These are phyloP conservation scores for Eupelmus urozonus DNA, from an alignment of 2,888 invertebrate species.

Conservation along the genomic window DNA sequence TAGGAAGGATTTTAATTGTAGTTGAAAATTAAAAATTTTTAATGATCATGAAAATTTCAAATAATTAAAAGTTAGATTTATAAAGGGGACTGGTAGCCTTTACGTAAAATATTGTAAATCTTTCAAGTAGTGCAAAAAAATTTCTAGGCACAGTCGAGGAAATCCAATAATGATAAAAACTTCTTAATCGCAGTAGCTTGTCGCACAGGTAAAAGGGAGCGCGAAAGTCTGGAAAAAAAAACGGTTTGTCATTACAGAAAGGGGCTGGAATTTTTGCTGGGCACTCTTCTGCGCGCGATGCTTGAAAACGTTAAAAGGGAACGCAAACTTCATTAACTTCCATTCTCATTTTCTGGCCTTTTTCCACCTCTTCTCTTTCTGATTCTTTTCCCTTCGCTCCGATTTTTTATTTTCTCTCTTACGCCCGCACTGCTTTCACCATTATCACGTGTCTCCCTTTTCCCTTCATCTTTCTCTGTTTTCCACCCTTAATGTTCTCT, in stretches of 20 bases:
- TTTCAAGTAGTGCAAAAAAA: too few species aligned
- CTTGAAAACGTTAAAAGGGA: conserved; percentile 62
- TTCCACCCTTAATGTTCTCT: too few species aligned
- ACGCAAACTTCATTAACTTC: conserved; percentile 62
- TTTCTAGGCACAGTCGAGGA: not conserved
- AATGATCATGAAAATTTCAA: too few species aligned
- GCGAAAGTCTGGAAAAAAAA: not conserved
- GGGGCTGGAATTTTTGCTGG: conserved; percentile 35
- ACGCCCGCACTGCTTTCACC: not conserved
- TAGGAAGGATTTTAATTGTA: too few species aligned
- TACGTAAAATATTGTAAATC: too few species aligned
- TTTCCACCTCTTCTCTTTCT: conserved; percentile 26
- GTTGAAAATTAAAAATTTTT: too few species aligned
- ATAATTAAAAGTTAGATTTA: too few species aligned
- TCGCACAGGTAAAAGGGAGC: conserved; percentile 3
- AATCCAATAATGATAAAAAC: conserved; percentile 47
- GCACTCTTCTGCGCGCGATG: conserved; percentile 19
- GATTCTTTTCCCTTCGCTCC: not conserved
- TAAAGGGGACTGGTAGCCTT: too few species aligned
- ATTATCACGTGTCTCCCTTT: too few species aligned
- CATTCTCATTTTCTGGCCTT: conserved; percentile 52
- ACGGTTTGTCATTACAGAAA: conserved; percentile 42
- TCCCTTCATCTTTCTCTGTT: not conserved
- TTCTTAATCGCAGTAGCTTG: conserved; percentile 45
- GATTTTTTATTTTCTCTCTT: not conserved